A percentile compares a stretch with the other conserved stretches of the same genome.
These are phyloP conservation scores for Sepiola atlantica DNA, from an alignment of 2,888 invertebrate species.

Conservation along the genomic window DNA sequence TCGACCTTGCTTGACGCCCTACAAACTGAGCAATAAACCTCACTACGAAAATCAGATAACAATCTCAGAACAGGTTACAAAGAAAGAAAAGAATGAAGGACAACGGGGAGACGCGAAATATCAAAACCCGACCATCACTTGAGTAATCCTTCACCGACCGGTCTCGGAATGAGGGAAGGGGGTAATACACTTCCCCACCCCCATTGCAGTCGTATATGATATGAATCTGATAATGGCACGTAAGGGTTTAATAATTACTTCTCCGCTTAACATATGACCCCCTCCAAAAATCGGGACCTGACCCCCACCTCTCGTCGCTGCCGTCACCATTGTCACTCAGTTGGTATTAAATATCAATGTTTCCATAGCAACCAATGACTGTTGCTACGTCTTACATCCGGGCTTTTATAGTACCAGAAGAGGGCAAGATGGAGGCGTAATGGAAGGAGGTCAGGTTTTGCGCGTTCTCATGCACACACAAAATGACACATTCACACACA, in stretches of 20 bases:
- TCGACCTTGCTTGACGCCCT: background rate
- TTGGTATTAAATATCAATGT: conserved; percentile 22
- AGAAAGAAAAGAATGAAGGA: background rate
- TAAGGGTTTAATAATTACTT: conserved; percentile 2
- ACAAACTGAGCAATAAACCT: background rate
- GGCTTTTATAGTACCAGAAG: background rate
- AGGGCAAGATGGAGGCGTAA: background rate
- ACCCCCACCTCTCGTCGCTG: background rate
- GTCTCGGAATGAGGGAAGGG: too few species aligned
- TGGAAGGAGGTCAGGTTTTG: background rate
- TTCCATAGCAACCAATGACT: background rate
- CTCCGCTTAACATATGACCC: background rate
- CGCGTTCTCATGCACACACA: background rate
- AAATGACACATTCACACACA: background rate
- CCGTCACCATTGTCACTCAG: background rate
- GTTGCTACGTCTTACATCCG: conserved; percentile 32
- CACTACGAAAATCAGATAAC: background rate
- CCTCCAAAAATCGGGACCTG: background rate
- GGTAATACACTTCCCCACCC: background rate
- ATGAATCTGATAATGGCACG: conserved; percentile 8
- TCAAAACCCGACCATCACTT: background rate
- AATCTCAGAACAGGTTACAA: background rate
- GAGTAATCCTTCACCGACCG: background rate
- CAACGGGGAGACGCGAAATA: background rate
- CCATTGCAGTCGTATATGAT: background rate